These are phyloP conservation scores for Lophochroa leadbeateri DNA, from an alignment of 2,113 vertebrate genomes.

Conservation along the genomic window DNA sequence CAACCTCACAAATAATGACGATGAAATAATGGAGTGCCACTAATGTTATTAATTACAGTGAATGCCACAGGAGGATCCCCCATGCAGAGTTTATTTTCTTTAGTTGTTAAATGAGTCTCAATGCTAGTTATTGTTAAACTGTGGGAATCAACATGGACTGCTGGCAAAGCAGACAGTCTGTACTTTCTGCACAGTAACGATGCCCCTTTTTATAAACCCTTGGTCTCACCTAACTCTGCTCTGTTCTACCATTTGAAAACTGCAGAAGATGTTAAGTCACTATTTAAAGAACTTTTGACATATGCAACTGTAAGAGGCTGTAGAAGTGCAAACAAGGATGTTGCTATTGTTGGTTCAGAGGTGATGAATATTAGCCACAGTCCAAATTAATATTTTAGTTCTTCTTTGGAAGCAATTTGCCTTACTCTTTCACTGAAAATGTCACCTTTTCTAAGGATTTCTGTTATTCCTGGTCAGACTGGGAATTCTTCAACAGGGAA, in stretches of 20 bases:
- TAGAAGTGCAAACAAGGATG: not conserved
- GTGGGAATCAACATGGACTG: not conserved
- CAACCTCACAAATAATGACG: conserved; percentile 3
- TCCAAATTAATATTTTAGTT: conserved; percentile 6
- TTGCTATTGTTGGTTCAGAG: not conserved
- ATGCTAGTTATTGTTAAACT: conserved; percentile 38
- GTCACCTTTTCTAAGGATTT: not conserved
- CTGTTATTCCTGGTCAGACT: not conserved
- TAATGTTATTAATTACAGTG: conserved; percentile 26
- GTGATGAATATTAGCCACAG: conserved; percentile 1
- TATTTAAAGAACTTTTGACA: not conserved
- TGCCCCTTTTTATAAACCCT: not conserved
- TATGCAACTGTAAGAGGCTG: not conserved
- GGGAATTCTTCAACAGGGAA: not conserved
- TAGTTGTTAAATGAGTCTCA: conserved; percentile 36
- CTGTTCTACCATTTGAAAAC: not conserved
- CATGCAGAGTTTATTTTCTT: conserved; percentile 28
- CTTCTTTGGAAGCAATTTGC: not conserved
- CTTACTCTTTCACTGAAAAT: not conserved
- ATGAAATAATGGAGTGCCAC: conserved; percentile 24
- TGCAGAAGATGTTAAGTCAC: not conserved
- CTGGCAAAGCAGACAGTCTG: not conserved
- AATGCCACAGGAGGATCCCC: conserved; percentile 24
- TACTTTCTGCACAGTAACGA: not conserved
- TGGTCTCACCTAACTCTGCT: conserved; percentile 2